A percentile compares a stretch with the other conserved stretches of the same genome.
Evolutionary conservation across 2,888 invertebrate genomes (phyloP).

Genomic region (Pyralis farinalis): DNA sequence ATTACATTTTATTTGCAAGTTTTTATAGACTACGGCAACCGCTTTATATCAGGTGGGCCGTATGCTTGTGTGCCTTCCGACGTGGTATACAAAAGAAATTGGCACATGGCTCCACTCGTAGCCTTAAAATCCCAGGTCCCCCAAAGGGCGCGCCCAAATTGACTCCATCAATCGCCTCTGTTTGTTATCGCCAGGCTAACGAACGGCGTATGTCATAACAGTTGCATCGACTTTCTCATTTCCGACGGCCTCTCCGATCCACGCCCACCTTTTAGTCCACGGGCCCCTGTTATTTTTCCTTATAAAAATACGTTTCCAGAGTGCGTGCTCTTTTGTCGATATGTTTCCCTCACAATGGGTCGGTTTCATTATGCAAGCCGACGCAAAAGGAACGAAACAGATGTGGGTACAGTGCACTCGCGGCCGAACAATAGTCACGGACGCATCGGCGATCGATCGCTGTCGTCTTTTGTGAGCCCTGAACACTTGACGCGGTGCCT

Average conservation of each 20-base stretch:
- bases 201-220: slow-evolving; percentile 75
- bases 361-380: slow-evolving; percentile 73
- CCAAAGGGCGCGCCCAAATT: slow-evolving; percentile 4
- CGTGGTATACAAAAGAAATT: too few relatives aligned
- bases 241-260: slow-evolving; percentile 51
- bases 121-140: too few relatives aligned
- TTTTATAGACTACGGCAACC: too few relatives aligned
- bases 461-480: slow-evolving; percentile 56
- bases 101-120: too few relatives aligned
- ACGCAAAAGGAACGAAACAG: slow-evolving; percentile 76
- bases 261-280: slow-evolving; percentile 69
- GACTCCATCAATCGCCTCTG: slow-evolving; percentile 43
- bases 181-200: slow-evolving; percentile 69
- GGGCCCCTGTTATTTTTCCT: slow-evolving; percentile 69
- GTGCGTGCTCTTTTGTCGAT: slow-evolving; percentile 74
- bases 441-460: slow-evolving; percentile 61
- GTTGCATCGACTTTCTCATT: slow-evolving; percentile 73
- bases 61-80: too few relatives aligned
- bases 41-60: too few relatives aligned
- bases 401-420: slow-evolving; percentile 64
- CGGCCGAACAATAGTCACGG: slow-evolving; percentile 72
- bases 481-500: slow-evolving; percentile 31
- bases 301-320: slow-evolving; percentile 60
- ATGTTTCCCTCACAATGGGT: slow-evolving; percentile 68
- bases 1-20: too few relatives aligned